phyloP scores from a whole-genome alignment of 1,140 invertebrate species.

The Centruroides sculpturatus region DNA sequence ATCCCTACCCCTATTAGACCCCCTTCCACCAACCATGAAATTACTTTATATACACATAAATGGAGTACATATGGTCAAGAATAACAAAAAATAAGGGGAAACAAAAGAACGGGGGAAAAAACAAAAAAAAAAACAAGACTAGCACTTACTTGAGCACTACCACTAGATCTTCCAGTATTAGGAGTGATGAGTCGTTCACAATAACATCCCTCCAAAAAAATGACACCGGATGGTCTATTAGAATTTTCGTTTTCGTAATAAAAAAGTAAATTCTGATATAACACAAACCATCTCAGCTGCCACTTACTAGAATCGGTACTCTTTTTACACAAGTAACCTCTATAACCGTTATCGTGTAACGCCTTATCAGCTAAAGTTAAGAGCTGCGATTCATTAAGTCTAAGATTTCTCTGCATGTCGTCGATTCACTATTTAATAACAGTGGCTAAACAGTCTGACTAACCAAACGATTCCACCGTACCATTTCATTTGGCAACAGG shows the following conservation, averaged over 20 bases:
- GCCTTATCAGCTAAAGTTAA: slow-evolving; percentile 70
- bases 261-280: slow-evolving; percentile 85
- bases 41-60: too few relatives aligned
- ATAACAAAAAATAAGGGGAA: neutral
- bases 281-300: slow-evolving; percentile 76
- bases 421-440: neutral
- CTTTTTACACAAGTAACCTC: slow-evolving; percentile 70
- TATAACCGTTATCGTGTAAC: slow-evolving; percentile 54
- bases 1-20: too few relatives aligned
- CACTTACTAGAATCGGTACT: slow-evolving; percentile 73
- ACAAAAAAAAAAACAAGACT: neutral
- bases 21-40: too few relatives aligned
- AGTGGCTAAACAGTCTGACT: too few relatives aligned
- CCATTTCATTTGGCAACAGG: too few relatives aligned
- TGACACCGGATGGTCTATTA: slow-evolving; percentile 59
- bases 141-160: slow-evolving; percentile 9
- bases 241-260: slow-evolving; percentile 70
- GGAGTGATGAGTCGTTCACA: slow-evolving; percentile 56
- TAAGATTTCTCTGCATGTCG: neutral
- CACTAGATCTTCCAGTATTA: slow-evolving; percentile 6
- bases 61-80: too few relatives aligned
- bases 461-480: too few relatives aligned
- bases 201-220: slow-evolving; percentile 78
- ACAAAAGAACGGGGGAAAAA: neutral
- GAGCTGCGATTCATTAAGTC: slow-evolving; percentile 42